Evolutionary conservation across 2,113 vertebrate species (phyloP), one percentile per base, ranked within the genome.

Genomic region (Sceloporus undulatus): DNA sequence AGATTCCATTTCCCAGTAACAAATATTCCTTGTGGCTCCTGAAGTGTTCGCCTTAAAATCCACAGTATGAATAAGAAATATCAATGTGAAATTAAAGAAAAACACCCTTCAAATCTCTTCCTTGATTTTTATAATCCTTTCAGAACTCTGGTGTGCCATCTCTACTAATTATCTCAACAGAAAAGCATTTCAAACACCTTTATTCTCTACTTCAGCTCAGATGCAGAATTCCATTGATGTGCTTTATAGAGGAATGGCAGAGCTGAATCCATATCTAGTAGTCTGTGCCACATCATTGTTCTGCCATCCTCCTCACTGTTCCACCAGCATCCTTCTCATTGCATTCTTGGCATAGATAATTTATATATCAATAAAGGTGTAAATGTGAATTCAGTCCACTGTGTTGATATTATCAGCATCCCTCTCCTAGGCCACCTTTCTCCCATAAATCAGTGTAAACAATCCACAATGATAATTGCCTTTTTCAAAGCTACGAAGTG

Each of bases 1-100:
- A 19, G 97, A 93, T 97, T 99, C 98, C 98, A 99, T 99, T 94
- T 98, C 98, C 97, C 93, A 95, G 93, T 90, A 95, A 92, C 88
- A 96, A 95, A 95, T 91, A 92, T 91, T 91, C 90, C 90, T 94
- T 76, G 2, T 0, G 90, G 89, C 88, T 95, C 88, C 94, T 94
- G 89, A 92, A 90, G 86, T 38, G 84, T 90, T 81, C 86, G 87
- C 84, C 93, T 96, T 96, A 94, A 95, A 95, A 95, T 95, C 96
- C 97, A 96, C 94, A 93, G 87, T 70, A 94, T 0, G 87, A 93
- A 87, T 86, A 93, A 91, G 81, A 73, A 87, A 90, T 85, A 90
- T 89, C 90, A 85, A 48, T 89, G 94, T 94, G 90, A 27, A 65
- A 83, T 48, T 79, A 29, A 88, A 71, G 88, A 92, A 27, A 86